phyloP scores from a whole-genome alignment of 2,797 vertebrate species.

The Hoplostethus atlanticus region DNA sequence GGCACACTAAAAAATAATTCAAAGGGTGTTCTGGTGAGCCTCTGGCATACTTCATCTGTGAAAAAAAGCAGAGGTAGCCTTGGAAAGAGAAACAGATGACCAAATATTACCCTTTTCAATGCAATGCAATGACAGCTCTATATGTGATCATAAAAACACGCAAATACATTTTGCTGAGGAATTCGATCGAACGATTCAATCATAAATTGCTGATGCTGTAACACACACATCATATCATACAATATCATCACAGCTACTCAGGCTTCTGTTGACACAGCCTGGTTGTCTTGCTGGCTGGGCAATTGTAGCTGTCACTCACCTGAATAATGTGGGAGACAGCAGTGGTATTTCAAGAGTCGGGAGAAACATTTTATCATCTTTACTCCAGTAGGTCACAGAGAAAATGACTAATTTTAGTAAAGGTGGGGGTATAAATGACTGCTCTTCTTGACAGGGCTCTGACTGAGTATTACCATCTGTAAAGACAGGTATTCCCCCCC shows the following conservation, averaged over 20 bases:
- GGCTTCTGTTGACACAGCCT: slow-evolving; percentile 67
- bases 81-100: slow-evolving; percentile 17
- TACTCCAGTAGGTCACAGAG: slow-evolving; percentile 68
- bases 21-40: slow-evolving; percentile 26
- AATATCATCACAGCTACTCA: slow-evolving; percentile 76
- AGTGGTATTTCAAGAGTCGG: slow-evolving; percentile 76
- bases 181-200: no score
- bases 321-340: slow-evolving; percentile 75
- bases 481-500: slow-evolving; percentile 45
- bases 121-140: slow-evolving; percentile 31
- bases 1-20: neutral
- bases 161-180: slow-evolving; percentile 38
- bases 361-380: slow-evolving; percentile 74
- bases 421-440: slow-evolving; percentile 67
- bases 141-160: slow-evolving; percentile 26
- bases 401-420: slow-evolving; percentile 77
- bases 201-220: slow-evolving; percentile 80
- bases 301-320: slow-evolving; percentile 80
- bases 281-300: slow-evolving; percentile 55
- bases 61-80: slow-evolving; percentile 18
- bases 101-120: slow-evolving; percentile 48
- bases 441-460: slow-evolving; percentile 62
- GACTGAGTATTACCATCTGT: slow-evolving; percentile 56
- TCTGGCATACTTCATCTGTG: slow-evolving; percentile 16
- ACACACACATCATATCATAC: slow-evolving; percentile 60